These are phyloP conservation scores for Melanotaenia parkinsoni DNA, from an alignment of 2,797 vertebrate species.

Conservation along the genomic window DNA sequence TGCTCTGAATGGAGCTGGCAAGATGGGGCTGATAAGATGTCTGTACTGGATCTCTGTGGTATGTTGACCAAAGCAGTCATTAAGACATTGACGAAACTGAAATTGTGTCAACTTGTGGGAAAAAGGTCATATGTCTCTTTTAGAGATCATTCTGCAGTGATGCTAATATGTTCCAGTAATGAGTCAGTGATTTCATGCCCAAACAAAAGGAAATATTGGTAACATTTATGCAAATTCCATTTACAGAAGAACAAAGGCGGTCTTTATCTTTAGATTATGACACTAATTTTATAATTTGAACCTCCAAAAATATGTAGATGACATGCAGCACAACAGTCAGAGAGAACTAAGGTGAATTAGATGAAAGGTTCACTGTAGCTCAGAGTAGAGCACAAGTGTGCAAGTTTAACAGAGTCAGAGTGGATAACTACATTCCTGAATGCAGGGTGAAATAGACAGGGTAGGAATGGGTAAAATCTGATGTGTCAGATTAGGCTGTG, in stretches of 20 bases:
- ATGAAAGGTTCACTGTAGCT: slow-evolving; percentile 24
- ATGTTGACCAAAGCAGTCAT: too few species aligned
- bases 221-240: neutral
- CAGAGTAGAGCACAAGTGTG: slow-evolving; percentile 15
- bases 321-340: neutral
- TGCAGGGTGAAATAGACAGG: slow-evolving; percentile 35
- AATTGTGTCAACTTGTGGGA: too few species aligned
- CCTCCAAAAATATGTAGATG: slow-evolving; percentile 1
- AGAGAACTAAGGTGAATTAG: slow-evolving; percentile 13
- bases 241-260: neutral
- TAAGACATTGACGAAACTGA: too few species aligned
- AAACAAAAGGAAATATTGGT: slow-evolving; percentile 2
- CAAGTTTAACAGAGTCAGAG: slow-evolving; percentile 22
- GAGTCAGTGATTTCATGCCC: neutral
- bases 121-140: too few species aligned
- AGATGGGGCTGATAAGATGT: too few species aligned
- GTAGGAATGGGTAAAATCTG: slow-evolving; percentile 49
- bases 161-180: neutral
- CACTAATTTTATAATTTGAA: slow-evolving; percentile 2
- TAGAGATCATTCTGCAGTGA: neutral
- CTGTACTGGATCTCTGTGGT: too few species aligned
- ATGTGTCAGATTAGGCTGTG: slow-evolving; percentile 74
- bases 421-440: slow-evolving; percentile 28
- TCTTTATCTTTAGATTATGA: neutral
- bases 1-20: too few species aligned